Base-by-base conservation (phyloP, 2,113 vertebrate species). In the Xiphophorus hellerii region DNA sequence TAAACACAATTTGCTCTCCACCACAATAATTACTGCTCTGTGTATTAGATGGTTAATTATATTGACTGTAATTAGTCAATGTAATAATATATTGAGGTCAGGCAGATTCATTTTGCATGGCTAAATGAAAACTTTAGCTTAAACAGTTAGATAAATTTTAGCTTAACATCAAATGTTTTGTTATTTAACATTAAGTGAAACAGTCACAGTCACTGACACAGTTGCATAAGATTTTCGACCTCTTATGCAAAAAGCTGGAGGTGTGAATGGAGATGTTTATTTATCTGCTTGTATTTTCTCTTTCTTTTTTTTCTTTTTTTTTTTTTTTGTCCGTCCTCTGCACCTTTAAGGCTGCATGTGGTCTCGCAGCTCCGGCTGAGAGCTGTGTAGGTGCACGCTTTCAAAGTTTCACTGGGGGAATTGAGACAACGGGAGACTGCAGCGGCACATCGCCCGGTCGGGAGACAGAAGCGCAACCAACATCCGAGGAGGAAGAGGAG, bases 351-450 rank as follows among this genome's bases (percentile, higher is more conserved):
- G 22, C 78, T 37, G 81, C 85, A 65, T 84, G 87, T 77, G 83
- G 66, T 84, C 78, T 63, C 30, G 51, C 68, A 69, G 81, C 82
- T 85, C 76, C 71, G 25, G 11, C 54, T 69, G 62, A 82, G 72
- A 72, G 62, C 74, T 81, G 33, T 17, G 89, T 13, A 64, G 76
- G 83, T 81, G 87, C 90, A 80, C 77, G 90, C 90, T 81, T 78
- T 84, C 83, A 92, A 93, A 93, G 91, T 93, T 94, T 91, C 87
- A 89, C 86, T 78, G 89, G 89, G 87, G 73, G 20, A 87, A 89
- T 85, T 80, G 80, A 73, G 68, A 82, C n/a, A 61, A n/a, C 67
- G 72, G 77, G 69, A 69, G 66, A 54, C 69, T 54, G 84, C 77
- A 65, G 75, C 77, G 69, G 78, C 75, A 4, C 66, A n/a, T 58